Evolutionary conservation across 2,113 vertebrate genomes (phyloP).

Genomic region (Spheniscus mendiculus): DNA sequence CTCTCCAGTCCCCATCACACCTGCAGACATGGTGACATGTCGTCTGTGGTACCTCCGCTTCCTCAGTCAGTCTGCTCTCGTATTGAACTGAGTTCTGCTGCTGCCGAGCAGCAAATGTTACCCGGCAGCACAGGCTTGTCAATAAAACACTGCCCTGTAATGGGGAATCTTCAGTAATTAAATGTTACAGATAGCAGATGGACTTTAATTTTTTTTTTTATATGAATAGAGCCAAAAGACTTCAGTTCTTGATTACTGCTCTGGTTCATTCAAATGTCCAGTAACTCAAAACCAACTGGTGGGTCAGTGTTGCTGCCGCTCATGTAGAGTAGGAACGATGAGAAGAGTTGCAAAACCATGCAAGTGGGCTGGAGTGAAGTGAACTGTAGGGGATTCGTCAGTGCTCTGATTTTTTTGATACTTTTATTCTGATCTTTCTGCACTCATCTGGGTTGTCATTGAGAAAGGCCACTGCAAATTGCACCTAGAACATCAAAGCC

Average conservation of each 20-base stretch:
- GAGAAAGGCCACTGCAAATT: not conserved
- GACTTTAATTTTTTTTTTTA: not conserved
- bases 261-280: not conserved
- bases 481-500: not conserved
- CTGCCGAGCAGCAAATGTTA: not conserved
- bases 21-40: not conserved
- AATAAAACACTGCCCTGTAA: not conserved
- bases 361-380: not conserved
- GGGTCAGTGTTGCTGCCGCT: not conserved
- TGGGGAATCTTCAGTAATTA: not conserved
- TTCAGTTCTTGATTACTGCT: not conserved
- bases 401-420: not conserved
- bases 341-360: not conserved
- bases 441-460: not conserved
- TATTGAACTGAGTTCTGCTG: not conserved
- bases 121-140: not conserved
- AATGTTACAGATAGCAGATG: not conserved
- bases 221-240: not conserved
- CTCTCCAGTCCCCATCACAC: not conserved
- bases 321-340: not conserved
- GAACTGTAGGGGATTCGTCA: not conserved
- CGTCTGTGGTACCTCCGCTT: not conserved
- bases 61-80: not conserved
- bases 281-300: not conserved
- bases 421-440: not conserved